Evolutionary conservation across 2,888 invertebrate genomes (phyloP).

Genomic region (Tipula helvola): DNA sequence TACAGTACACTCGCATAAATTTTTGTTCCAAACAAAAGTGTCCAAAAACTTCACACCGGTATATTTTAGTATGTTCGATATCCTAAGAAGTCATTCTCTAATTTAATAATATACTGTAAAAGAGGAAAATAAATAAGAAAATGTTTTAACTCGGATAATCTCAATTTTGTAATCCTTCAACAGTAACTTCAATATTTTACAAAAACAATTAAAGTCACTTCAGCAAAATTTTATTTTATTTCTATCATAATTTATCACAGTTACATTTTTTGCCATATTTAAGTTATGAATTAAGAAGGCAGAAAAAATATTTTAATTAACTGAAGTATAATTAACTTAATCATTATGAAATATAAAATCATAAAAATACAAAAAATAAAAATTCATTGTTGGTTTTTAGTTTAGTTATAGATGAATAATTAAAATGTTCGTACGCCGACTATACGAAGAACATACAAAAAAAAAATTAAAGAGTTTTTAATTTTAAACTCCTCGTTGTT

Average conservation of each 20-base stretch:
- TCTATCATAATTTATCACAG: background rate
- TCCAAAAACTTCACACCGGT: no score
- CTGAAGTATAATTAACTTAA: background rate
- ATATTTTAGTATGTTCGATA: no score
- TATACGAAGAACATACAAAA: background rate
- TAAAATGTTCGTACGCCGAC: background rate
- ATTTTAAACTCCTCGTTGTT: background rate
- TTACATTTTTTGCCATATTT: background rate
- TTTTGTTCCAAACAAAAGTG: no score
- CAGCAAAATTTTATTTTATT: background rate
- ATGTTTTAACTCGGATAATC: no score
- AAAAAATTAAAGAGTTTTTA: background rate
- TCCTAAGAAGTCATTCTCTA: no score
- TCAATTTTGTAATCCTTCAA: no score
- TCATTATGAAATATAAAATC: background rate
- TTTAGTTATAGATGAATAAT: background rate
- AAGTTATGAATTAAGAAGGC: background rate
- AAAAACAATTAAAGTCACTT: background rate
- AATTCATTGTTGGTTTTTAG: background rate
- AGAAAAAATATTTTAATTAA: background rate
- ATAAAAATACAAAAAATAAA: background rate
- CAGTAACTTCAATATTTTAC: no score
- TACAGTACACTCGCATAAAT: no score
- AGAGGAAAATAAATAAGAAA: no score
- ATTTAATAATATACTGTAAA: no score